phyloP scores from a whole-genome alignment of 2,113 vertebrate genomes.

The Illadopsis cleaveri region DNA sequence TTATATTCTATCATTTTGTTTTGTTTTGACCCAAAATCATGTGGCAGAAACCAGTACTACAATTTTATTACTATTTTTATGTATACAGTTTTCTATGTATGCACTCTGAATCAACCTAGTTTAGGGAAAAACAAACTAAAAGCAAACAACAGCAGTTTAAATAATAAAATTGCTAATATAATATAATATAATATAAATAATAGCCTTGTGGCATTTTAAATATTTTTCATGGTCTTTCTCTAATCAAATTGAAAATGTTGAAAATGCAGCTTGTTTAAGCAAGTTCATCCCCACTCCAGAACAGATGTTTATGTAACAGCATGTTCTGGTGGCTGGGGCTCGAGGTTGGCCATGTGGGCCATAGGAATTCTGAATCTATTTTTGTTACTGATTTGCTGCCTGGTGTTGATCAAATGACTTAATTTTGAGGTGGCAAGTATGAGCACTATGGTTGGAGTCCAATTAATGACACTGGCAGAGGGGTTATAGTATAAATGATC shows the following conservation, averaged over 20 bases:
- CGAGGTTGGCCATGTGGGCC: background rate
- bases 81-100: background rate
- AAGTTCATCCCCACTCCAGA: background rate
- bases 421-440: accelerated
- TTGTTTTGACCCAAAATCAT: background rate
- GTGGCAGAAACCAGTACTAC: background rate
- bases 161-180: background rate
- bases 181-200: background rate
- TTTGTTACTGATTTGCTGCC: background rate
- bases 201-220: background rate
- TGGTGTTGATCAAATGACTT: background rate
- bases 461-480: background rate
- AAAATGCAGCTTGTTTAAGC: background rate
- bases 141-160: background rate
- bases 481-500: background rate
- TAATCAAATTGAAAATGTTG: background rate
- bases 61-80: background rate
- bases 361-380: background rate
- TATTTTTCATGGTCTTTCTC: background rate
- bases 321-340: background rate
- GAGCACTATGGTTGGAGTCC: background rate
- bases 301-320: background rate
- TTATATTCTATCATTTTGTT: background rate
- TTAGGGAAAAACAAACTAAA: background rate
- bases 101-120: background rate